Conservation (phyloP, 2,797 vertebrate species). For the Sebastes itinus region DNA sequence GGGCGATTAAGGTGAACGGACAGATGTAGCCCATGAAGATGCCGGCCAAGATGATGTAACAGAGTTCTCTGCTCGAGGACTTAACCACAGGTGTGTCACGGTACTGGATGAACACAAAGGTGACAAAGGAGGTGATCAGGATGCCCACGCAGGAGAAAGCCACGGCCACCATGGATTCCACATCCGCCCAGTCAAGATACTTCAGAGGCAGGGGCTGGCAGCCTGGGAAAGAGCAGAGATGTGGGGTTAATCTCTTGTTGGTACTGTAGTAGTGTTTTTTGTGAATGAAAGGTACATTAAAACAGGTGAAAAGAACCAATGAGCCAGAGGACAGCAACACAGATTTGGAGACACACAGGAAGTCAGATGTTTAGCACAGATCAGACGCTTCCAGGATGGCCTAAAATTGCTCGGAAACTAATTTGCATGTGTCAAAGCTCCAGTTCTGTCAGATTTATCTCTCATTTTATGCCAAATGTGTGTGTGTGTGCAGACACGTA, state of each 20-base stretch:
- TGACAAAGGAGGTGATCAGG: constrained; percentile 96
- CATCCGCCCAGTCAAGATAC: constrained; percentile 95
- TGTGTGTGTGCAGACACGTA: constrained; percentile 1
- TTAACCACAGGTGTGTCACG: constrained; percentile 98
- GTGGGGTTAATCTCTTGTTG: not conserved
- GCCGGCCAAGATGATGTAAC: constrained; percentile 97
- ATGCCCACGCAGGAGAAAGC: constrained; percentile 97
- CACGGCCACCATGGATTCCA: constrained; percentile 96
- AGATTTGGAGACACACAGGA: constrained; percentile 10
- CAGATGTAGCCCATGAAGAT: constrained; percentile 98
- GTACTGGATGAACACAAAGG: constrained; percentile 97
- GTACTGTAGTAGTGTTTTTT: not conserved
- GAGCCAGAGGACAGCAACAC: not conserved
- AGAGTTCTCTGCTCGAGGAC: constrained; percentile 97
- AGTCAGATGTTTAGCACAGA: constrained; percentile 9
- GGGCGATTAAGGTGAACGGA: constrained; percentile 96
- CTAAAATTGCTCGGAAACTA: constrained; percentile 21
- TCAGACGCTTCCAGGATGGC: not conserved
- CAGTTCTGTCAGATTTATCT: constrained; percentile 38
- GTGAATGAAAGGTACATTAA: not conserved
- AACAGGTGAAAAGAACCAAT: not conserved
- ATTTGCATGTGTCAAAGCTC: constrained; percentile 55
- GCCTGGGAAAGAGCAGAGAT: constrained; percentile 77
- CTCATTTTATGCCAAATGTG: constrained; percentile 18
- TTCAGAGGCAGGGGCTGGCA: constrained; percentile 92